Evolutionary conservation across 2,797 vertebrate species (phyloP).

Genomic region (Florisuga fusca): DNA sequence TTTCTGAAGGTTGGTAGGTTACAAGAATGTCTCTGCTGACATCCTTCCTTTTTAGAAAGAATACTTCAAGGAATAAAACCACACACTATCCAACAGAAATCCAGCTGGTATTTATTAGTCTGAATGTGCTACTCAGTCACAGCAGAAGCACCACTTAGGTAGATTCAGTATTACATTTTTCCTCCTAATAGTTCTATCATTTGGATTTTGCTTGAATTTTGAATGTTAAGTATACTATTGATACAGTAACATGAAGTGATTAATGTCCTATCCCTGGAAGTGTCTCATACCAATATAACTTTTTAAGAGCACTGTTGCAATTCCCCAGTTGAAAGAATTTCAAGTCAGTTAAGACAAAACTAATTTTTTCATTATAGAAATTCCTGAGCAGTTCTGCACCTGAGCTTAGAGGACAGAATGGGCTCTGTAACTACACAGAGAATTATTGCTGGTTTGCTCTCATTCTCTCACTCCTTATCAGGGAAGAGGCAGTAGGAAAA

Average conservation of each 20-base stretch:
- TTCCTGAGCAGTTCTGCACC: background rate
- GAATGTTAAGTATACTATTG: background rate
- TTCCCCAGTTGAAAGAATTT: conserved; percentile 39
- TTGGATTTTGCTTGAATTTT: conserved; percentile 27
- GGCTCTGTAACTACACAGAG: background rate
- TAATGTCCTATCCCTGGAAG: background rate
- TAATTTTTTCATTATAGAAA: conserved; percentile 44
- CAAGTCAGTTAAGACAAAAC: conserved; percentile 36
- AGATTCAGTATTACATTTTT: background rate
- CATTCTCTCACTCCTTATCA: background rate
- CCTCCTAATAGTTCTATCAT: background rate
- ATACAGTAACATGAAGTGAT: conserved; percentile 5
- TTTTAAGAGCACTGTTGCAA: conserved; percentile 5
- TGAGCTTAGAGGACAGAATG: background rate
- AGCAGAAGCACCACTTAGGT: background rate
- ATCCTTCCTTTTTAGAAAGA: background rate
- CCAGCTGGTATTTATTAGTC: background rate
- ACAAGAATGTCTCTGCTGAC: background rate
- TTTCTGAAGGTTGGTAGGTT: background rate
- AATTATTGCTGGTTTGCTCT: background rate
- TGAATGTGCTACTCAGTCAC: background rate
- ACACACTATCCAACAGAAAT: background rate
- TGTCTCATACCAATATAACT: conserved; percentile 40
- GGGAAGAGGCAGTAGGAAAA: background rate
- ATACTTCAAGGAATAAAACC: background rate